Conservation (phyloP, 2,888 invertebrate genomes). For the Amiota mariae region DNA sequence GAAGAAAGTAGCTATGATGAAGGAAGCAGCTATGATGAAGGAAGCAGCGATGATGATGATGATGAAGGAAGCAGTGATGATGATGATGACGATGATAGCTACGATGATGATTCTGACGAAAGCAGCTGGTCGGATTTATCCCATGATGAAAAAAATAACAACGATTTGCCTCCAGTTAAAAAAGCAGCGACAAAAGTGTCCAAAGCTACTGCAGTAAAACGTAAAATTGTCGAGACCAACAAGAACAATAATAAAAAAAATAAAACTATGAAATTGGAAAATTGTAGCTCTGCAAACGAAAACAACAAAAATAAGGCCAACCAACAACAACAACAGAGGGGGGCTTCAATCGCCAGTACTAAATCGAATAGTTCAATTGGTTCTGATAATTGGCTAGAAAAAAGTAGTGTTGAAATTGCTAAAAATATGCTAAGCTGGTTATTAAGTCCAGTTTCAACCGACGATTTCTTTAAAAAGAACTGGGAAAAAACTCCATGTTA, state of each 20-base stretch:
- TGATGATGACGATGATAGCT: too few species aligned
- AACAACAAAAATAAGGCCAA: slow-evolving; percentile 11
- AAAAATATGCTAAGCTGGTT: slow-evolving; percentile 82
- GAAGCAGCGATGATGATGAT: too few species aligned
- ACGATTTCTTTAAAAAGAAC: slow-evolving; percentile 78
- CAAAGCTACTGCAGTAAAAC: not conserved
- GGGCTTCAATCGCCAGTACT: not conserved
- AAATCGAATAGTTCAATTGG: slow-evolving; percentile 2
- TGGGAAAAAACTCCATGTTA: slow-evolving; percentile 90
- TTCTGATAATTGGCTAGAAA: not conserved
- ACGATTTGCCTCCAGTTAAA: too few species aligned
- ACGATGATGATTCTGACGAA: too few species aligned
- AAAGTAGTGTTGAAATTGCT: slow-evolving; percentile 78
- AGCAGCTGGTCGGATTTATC: too few species aligned
- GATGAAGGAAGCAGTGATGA: too few species aligned
- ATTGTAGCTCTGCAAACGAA: not conserved
- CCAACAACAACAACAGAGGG: not conserved
- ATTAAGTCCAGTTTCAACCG: slow-evolving; percentile 79
- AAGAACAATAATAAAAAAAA: not conserved
- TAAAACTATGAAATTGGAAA: not conserved
- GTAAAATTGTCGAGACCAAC: not conserved
- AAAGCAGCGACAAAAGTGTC: too few species aligned
- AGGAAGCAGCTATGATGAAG: too few species aligned
- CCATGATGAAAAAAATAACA: too few species aligned
- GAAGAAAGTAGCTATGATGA: too few species aligned